Percentiles rank a stretch among this genome's conserved stretches.
Evolutionary conservation across 2,797 vertebrate species (phyloP).

Genomic region (Neosalanx taihuensis): DNA sequence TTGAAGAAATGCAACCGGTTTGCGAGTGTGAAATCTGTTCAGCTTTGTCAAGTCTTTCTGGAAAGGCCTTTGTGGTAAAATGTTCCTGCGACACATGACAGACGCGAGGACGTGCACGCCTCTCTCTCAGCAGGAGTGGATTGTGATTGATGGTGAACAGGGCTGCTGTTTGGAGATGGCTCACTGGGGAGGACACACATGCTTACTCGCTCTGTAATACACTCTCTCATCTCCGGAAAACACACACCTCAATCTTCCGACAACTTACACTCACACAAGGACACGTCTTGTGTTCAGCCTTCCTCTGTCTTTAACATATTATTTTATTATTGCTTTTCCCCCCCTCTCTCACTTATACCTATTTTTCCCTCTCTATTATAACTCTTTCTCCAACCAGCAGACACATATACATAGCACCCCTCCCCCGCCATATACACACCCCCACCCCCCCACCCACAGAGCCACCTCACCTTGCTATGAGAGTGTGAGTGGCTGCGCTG

Average conservation of each 20-base stretch:
- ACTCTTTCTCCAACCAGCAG: too few relatives aligned
- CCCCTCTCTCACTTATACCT: too few relatives aligned
- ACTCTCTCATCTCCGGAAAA: background rate
- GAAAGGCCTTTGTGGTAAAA: background rate
- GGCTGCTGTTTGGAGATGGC: constrained; percentile 19
- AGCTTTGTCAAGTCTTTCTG: background rate
- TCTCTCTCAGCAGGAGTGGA: constrained; percentile 6
- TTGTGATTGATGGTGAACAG: constrained; percentile 29
- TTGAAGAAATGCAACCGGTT: background rate
- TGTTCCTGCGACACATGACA: background rate
- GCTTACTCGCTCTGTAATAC: background rate
- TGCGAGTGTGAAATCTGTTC: constrained; percentile 9
- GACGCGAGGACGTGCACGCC: background rate
- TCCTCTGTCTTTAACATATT: too few relatives aligned
- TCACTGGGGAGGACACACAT: constrained; percentile 7
- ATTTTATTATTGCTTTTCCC: too few relatives aligned
- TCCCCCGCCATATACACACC: background rate
- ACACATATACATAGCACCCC: background rate
- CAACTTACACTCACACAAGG: too few relatives aligned
- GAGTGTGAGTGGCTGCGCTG: constrained; percentile 72
- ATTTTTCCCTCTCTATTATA: too few relatives aligned
- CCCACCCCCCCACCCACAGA: constrained; percentile 17
- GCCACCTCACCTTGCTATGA: constrained; percentile 59
- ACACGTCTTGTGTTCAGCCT: too few relatives aligned
- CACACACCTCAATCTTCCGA: background rate